Evolutionary conservation across 2,797 vertebrate genomes (phyloP).

Genomic region (Enteromius thamalakanensis): DNA sequence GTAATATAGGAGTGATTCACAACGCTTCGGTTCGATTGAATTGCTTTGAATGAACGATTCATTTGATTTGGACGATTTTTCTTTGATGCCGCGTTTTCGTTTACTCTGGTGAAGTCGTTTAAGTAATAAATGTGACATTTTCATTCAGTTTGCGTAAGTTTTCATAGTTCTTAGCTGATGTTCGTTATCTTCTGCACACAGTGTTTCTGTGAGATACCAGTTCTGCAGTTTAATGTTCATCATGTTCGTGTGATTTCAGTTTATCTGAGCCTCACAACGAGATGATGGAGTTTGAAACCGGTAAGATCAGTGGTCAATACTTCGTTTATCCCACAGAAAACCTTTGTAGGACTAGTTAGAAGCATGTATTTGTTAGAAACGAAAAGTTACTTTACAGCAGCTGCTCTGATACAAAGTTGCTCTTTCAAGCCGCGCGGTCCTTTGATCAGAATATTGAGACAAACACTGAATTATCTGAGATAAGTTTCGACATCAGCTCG

Average conservation of each 20-base stretch:
- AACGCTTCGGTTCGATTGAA: background rate
- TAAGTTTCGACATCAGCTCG: background rate
- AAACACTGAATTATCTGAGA: background rate
- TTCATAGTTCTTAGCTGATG: background rate
- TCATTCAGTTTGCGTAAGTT: background rate
- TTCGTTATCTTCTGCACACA: background rate
- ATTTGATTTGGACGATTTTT: background rate
- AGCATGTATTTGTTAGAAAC: too few species aligned
- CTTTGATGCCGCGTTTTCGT: background rate
- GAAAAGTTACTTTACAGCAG: background rate
- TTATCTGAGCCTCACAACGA: too few species aligned
- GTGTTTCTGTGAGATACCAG: background rate
- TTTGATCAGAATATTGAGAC: background rate
- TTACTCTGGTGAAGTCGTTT: background rate
- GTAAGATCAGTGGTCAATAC: background rate
- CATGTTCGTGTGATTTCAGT: background rate
- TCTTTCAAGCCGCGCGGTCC: background rate
- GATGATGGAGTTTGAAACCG: background rate
- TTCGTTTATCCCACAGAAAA: background rate
- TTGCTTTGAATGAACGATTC: background rate
- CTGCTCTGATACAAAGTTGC: background rate
- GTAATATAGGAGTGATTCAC: background rate
- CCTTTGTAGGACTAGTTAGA: background rate
- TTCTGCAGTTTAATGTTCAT: too few species aligned
- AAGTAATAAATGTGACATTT: background rate